These are phyloP conservation scores for Dinocampus coccinellae DNA, from an alignment of 2,888 invertebrate genomes.

Conservation along the genomic window DNA sequence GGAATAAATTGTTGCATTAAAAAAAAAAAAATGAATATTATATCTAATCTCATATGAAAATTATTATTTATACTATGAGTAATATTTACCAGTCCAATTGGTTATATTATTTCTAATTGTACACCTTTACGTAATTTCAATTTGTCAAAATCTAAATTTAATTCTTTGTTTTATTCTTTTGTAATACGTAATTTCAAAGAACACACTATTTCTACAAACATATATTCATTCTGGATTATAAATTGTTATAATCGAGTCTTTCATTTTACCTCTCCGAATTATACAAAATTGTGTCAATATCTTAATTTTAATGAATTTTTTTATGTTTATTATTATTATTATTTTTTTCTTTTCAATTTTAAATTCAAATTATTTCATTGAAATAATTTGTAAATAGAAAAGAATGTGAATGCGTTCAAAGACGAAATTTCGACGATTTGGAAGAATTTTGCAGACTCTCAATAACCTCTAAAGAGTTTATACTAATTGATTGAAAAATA, in stretches of 20 bases:
- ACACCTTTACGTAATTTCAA: background rate
- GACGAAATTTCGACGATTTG: background rate
- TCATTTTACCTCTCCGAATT: constrained; percentile 5
- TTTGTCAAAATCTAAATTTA: background rate
- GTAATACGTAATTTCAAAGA: constrained; percentile 6
- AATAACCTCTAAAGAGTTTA: background rate
- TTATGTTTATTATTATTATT: too few relatives aligned
- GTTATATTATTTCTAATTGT: background rate
- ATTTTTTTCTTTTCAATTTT: background rate
- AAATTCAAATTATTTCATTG: background rate
- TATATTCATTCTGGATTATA: background rate
- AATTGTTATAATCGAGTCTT: constrained; percentile 5
- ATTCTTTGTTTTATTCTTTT: background rate
- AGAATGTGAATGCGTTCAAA: background rate
- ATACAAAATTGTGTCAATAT: background rate
- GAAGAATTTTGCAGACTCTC: background rate
- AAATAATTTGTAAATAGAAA: background rate
- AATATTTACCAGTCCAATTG: background rate
- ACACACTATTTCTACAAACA: background rate
- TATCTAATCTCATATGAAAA: background rate
- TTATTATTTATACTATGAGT: background rate
- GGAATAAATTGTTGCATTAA: constrained; percentile 7
- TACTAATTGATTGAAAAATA: background rate
- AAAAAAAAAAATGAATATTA: background rate
- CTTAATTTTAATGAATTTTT: background rate